Base-by-base conservation (phyloP, 2,113 vertebrate species). In the Chroicocephalus ridibundus region DNA sequence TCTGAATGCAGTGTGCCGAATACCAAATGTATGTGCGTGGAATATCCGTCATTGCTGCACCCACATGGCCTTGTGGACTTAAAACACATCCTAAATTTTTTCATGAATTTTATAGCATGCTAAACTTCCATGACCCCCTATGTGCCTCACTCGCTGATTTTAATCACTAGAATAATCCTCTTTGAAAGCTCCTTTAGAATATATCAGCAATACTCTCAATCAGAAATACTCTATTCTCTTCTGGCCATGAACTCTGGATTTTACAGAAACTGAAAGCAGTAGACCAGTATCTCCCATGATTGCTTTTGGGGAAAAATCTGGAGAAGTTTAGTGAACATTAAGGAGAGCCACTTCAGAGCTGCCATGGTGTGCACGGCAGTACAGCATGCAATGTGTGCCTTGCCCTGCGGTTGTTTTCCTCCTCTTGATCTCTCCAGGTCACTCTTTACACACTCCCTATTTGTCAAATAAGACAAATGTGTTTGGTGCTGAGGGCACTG, bases 351-450 rank as follows among this genome's bases (percentile, higher is more conserved):
- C 36, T 20, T 54, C 21, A 27, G 47, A 52, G 14, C 22, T 60
- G 51, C 25, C 46, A 4, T 2, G 31, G 47, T 11, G 3, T 17
- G 36, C 25, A 2, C 0, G 10, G 82, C 46, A 58, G 38, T 22
- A 1, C 52, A 11, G 15, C 0, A 3, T 7, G 16, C 46, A 16
- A 4, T 11, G 9, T 2, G 11, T 7, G 6, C 44, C 25, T 29
- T 32, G 40, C 22, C 36, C 46, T 54, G 55, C 68, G 78, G 54
- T 1, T 12, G 24, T 26, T 46, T n/a, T 6, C 36, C 42, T 88
- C 57, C 52, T 32, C 1, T 21, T 7, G 2, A 26, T 64, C 55
- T 70, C 72, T 75, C 11, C 44, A 22, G 82, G n/a, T 72, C 44
- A 20, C 66, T 90, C 32, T 26, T 49, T 47, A 4, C 32, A 15